Base-by-base conservation (phyloP, 2,888 invertebrate species). In the Euzetes globulus region DNA sequence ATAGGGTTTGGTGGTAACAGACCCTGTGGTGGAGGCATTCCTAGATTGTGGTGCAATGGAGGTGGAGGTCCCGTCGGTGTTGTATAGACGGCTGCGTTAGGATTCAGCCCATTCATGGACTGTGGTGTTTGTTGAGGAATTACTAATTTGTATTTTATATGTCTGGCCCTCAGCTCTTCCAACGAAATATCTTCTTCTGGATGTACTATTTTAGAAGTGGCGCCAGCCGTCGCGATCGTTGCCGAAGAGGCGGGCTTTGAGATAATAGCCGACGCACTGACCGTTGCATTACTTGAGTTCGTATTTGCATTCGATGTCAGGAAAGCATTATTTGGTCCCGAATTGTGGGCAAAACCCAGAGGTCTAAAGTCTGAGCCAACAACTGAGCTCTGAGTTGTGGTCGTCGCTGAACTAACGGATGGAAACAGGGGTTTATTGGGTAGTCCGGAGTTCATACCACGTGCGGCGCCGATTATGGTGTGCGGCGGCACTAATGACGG, bases 121-220 rank as follows among this genome's bases (percentile, higher is more conserved):
- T 37, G 63, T 13, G 60, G 41, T 5, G 41, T 22, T 27, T 63
- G 65, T n/a, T 29, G 58, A n/a, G 65, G 37, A 72, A 41, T 27
- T 17, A 45, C 33, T 47, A 68, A 27, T 22, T 73, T 73, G 68
- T 78, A 79, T 27, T 74, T 75, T 13, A 76, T 73, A 15, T 76
- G 63, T 22, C 76, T 60, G n/a, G 77, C 74, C 68, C 78, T 73
- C 25, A 75, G 74, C 71, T 79, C 79, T 76, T 79, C 79, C 83
- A 88, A 80, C 41, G 95, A 95, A 73, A 94, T 88, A 83, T 94
- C 94, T 82, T 96, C 95, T 0, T 92, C 89, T 0, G 96, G 96
- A 83, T 96, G 96, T 79, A 96, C 88, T 75, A 96, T 95, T 84
- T 91, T 90, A 80, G 92, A 91, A 52, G 91, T 89, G 7, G 92